Conservation (phyloP, 2,113 vertebrate species). For the Syngnathoides biaculeatus region DNA sequence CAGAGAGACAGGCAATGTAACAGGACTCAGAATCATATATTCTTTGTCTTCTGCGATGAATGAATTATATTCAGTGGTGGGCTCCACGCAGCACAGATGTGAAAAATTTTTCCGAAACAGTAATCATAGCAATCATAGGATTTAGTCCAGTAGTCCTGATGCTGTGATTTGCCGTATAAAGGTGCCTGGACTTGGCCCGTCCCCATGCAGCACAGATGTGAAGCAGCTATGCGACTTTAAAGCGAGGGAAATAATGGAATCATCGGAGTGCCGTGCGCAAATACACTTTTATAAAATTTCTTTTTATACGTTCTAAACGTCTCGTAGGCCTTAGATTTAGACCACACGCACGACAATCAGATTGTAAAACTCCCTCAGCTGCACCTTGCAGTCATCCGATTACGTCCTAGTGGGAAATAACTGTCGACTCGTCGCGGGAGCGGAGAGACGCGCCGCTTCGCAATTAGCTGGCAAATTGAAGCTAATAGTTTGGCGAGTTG, state of each 20-base stretch:
- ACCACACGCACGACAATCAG: background rate
- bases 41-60: background rate
- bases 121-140: too few relatives aligned
- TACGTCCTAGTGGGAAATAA: slow-evolving; percentile 69
- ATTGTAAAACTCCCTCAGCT: slow-evolving; percentile 14
- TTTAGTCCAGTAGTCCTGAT: too few relatives aligned
- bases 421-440: slow-evolving; percentile 63
- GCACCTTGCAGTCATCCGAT: slow-evolving; percentile 58
- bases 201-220: background rate
- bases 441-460: slow-evolving; percentile 62
- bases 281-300: background rate
- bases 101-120: too few relatives aligned
- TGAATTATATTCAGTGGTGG: background rate
- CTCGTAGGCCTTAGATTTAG: background rate
- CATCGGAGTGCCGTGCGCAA: background rate
- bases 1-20: background rate
- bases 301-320: background rate
- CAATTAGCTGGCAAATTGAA: slow-evolving; percentile 67
- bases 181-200: too few relatives aligned
- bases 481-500: slow-evolving; percentile 56
- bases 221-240: background rate
- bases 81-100: too few relatives aligned
- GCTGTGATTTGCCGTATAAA: too few relatives aligned
- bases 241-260: background rate
- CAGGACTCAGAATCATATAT: background rate